These are phyloP conservation scores for Myotis daubentonii DNA, from an alignment of 2,797 vertebrate genomes.

Conservation along the genomic window DNA sequence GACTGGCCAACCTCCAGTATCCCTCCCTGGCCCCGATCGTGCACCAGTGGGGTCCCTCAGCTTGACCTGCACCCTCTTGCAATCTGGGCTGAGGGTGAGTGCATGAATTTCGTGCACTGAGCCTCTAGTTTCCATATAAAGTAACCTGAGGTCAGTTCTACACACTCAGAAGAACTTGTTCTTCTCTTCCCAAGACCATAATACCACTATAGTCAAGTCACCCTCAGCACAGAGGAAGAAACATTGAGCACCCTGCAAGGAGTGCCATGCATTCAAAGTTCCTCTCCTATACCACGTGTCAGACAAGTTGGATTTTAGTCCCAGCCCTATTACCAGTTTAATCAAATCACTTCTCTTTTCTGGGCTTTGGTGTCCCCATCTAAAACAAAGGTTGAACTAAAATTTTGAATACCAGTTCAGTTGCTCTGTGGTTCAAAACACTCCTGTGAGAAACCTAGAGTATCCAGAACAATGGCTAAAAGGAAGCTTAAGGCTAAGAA, in stretches of 20 bases:
- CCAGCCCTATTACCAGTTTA: background rate
- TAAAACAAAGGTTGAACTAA: slow-evolving; percentile 22
- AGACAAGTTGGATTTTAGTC: slow-evolving; percentile 14
- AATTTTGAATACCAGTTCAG: slow-evolving; percentile 12
- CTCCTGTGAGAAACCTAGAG: slow-evolving; percentile 35
- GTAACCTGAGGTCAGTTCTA: background rate
- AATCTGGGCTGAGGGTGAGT: too few species aligned
- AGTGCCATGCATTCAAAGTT: slow-evolving; percentile 22
- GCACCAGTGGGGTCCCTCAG: too few species aligned
- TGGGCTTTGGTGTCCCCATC: background rate
- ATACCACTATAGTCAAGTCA: slow-evolving; percentile 41
- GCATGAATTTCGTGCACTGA: too few species aligned
- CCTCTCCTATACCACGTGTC: background rate
- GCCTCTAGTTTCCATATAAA: background rate
- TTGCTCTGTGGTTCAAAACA: slow-evolving; percentile 21
- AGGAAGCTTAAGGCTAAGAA: background rate
- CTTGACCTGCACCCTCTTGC: too few species aligned
- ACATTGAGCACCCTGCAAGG: background rate
- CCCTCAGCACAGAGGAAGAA: background rate
- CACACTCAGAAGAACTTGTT: slow-evolving; percentile 11
- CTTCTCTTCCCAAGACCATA: slow-evolving; percentile 34
- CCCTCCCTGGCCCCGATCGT: too few species aligned
- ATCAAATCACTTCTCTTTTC: slow-evolving; percentile 43
- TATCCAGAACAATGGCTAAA: background rate
- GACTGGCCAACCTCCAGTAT: too few species aligned